Evolutionary conservation across 2,888 invertebrate genomes (phyloP), one percentile per base, ranked within the genome.

Genomic region (Synergus japonicus): DNA sequence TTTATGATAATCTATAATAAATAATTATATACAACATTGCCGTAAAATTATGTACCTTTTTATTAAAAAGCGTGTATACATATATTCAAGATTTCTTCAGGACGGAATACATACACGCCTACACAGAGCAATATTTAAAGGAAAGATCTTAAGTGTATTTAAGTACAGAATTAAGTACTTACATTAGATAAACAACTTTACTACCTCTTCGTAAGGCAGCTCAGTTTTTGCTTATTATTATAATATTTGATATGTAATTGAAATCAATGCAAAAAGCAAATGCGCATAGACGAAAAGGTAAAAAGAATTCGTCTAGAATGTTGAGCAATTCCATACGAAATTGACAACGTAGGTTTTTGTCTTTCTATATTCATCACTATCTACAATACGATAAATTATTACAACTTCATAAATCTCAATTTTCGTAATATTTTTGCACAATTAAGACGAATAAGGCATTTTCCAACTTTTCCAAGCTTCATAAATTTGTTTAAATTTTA

Each of bases 31-130:
- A 22, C n/a, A 44, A 7, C 9, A 67, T 37, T 73, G 37, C 37
- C 54, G 37, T 54, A 54, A 69, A 73, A 73, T 37, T 49, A 69
- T 8, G 4, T 54, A 54, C 37, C 4, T 60, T 73, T 49, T 73
- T 73, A 54, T 73, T 73, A 54, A 41, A 54, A 73, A 73, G 73
- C 54, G n/a, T 66, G 43, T 66, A 67, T 69, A 69, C 22, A 73
- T 73, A 12, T 54, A 67, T 67, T 54, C 54, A 54, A 73, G 54
- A 37, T 54, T 54, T 73, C 43, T 73, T 73, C 49, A 73, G 73
- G 73, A 73, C 73, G 73, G 73, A 73, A 73, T 73, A 73, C 73
- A 73, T 73, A 44, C 49, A 54, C 29, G 54, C 37, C 73, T 73
- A 29, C 29, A 29, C 29, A 29, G 29, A 29, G 29, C 29, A 29